Percentiles rank a stretch among this genome's conserved stretches.
phyloP scores from a whole-genome alignment of 2,797 vertebrate species.

The Sebastes kiyomatsui region DNA sequence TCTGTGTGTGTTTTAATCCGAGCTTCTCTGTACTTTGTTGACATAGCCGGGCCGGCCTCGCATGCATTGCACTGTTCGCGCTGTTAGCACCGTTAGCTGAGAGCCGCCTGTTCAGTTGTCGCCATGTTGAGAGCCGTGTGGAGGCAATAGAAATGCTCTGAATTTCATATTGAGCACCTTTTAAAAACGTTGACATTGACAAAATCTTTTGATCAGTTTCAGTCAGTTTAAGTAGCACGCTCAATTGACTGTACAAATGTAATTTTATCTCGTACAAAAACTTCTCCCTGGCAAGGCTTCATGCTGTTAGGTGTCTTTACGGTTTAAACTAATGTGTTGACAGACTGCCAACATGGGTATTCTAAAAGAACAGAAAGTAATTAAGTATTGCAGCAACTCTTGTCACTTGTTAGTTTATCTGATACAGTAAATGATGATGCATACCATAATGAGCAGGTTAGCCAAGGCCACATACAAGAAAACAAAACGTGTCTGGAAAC shows the following conservation, averaged over 20 bases:
- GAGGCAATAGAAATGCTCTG: no score
- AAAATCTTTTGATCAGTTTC: neutral
- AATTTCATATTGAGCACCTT: no score
- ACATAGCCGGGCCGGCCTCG: no score
- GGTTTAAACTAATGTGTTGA: neutral
- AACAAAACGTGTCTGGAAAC: constrained; percentile 1
- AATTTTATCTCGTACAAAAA: neutral
- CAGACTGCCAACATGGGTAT: neutral
- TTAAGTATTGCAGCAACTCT: neutral
- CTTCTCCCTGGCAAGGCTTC: neutral
- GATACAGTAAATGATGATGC: neutral
- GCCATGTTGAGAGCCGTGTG: no score
- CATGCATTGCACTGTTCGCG: no score
- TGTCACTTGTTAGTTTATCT: neutral
- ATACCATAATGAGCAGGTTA: neutral
- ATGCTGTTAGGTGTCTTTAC: neutral
- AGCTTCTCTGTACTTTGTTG: no score
- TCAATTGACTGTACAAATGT: neutral
- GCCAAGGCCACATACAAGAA: neutral
- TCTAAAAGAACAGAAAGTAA: constrained; percentile 1
- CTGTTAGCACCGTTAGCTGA: no score
- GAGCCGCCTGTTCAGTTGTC: no score
- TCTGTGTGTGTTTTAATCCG: no score
- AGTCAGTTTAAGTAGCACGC: neutral
- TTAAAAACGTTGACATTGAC: neutral